phyloP scores from a whole-genome alignment of 2,888 invertebrate species.

The Lepidonotus clava region DNA sequence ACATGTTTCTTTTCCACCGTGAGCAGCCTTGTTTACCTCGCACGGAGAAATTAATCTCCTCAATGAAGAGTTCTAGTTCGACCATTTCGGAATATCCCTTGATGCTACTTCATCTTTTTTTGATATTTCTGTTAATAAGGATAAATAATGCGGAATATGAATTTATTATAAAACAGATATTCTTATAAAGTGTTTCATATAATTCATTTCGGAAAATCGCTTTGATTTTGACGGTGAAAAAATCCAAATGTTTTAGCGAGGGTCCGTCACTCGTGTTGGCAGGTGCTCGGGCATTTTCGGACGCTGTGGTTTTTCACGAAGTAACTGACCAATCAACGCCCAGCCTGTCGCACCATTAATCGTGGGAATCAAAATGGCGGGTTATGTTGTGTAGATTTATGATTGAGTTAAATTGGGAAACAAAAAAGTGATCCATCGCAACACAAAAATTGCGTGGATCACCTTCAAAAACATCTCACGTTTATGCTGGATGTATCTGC shows the following conservation, averaged over 20 bases:
- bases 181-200: background rate
- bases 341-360: constrained; percentile 23
- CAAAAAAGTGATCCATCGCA: constrained; percentile 36
- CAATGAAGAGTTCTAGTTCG: no score
- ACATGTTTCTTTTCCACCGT: no score
- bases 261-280: background rate
- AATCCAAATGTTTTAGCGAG: background rate
- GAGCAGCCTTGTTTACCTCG: no score
- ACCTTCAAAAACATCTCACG: background rate
- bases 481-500: constrained; percentile 12
- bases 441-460: background rate
- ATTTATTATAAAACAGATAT: no score
- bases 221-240: background rate
- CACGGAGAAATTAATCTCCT: no score
- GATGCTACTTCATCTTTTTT: no score
- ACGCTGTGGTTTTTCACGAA: constrained; percentile 32
- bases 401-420: constrained; percentile 35
- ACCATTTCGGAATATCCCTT: no score
- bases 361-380: constrained; percentile 55
- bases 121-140: no score
- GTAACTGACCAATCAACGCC: constrained; percentile 13
- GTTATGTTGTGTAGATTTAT: constrained; percentile 47
- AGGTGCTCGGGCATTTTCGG: constrained; percentile 28
- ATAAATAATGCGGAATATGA: no score
- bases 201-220: background rate